Evolutionary conservation across 2,113 vertebrate species (phyloP), one percentile per base, ranked within the genome.

Genomic region (Pogonocichla stellata): DNA sequence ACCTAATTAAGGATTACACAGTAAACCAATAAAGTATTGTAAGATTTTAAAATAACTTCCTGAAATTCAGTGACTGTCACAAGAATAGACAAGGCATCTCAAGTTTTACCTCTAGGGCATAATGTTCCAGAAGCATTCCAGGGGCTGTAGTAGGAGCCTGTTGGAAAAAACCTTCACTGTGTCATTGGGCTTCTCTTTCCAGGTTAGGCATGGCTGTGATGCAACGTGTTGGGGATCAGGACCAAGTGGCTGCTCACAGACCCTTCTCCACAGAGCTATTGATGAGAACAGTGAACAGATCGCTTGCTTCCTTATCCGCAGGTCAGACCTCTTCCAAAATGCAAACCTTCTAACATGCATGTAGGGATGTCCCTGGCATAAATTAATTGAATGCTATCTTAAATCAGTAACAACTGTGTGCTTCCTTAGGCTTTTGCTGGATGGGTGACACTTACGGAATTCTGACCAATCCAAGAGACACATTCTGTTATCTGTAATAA

Each of bases 161-260:
- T n/a, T 78, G 64, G 43, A 4, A 36, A 4, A 48, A 64, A 28
- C 2, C 36, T 42, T 92, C 71, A 26, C 19, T 65, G 29, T 83
- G 43, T 92, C 42, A 8, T 4, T 92, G 28, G 92, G 72, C 33
- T 73, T 83, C 86, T 96, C 92, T 67, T 84, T 92, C 47, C 87
- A 99, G 99, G 99, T 99, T 31, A 98, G 99, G 64, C 99, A 99
- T 43, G 99, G 99, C 62, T 99, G 99, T 89, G 99, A 99, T 92
- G 98, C 99, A 6, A 99, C 99, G 0, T 99, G 98, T 60, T 99
- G 99, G 99, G 99, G 98, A 36, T 72, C 98, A 7, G 99, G 99
- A 25, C 99, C 99, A 5, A 98, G 98, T 28, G 99, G 99, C 66
- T 99, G 99, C 95, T 98, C 98, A 50, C 99, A 99, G 97, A 99